Evolutionary conservation across 1,140 invertebrate genomes (phyloP), one percentile per base, ranked within the genome.

Genomic region (Cecropterus lyciades): DNA sequence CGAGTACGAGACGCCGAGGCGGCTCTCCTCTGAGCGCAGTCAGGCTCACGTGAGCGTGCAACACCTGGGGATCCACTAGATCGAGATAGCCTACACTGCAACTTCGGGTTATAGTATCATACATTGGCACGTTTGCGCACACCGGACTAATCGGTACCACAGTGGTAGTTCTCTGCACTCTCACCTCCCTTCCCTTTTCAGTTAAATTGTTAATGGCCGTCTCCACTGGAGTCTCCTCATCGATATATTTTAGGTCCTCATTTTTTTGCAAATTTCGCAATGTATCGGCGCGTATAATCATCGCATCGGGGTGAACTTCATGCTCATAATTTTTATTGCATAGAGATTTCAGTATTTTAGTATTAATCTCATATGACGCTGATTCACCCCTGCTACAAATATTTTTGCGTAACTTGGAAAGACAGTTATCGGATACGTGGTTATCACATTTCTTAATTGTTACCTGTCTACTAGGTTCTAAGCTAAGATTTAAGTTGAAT

Each of bases 1-100:
- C 95, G 24, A 97, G 84, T 6, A 97, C 94, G 0, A 97, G 87
- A 9, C 96, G 92, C 51, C 96, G 96, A 0, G 96, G 96, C 0
- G 95, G 94, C 64, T 96, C 95, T 68, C 95, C 95, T 0, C 95
- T 92, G 8, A 96, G 81, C 73, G 96, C 94, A 0, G 93, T 93
- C 10, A 96, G 62, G 1, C 95, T 95, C n/a, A 96, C 94, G 65
- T 96, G 95, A 15, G 95, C 95, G 10, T 95, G 95, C 2, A 96
- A 93, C 66, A 96, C 93, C 65, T 95, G 94, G 0, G 94, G 94
- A 72, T 97, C 96, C 0, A 97, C 95, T 43, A 96, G 93, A 73
- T 97, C 96, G 59, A 98, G 90, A 75, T 97, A 97, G 0, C 96
- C 96, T 1, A 97, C 96, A 80, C 96, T 97, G 79, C 96, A 97